phyloP scores from a whole-genome alignment of 2,888 invertebrate genomes.

The Caenorhabditis imperialis region DNA sequence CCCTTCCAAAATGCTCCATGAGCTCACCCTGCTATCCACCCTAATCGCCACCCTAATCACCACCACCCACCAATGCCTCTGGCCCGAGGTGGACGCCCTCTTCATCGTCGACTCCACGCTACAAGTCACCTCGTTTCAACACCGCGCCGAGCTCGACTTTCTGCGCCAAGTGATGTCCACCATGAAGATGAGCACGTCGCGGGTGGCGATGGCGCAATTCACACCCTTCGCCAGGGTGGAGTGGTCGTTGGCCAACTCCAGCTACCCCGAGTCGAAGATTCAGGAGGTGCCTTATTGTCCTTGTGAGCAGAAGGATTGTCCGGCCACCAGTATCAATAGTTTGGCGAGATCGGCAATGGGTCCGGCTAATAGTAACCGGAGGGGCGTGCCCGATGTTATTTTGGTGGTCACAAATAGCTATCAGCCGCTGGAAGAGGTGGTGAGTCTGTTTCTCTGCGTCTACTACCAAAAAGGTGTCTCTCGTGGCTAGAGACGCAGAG shows the following conservation, averaged over 20 bases:
- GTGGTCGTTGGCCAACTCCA: constrained; percentile 47
- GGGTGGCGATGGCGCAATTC: constrained; percentile 71
- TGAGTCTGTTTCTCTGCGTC: constrained; percentile 14
- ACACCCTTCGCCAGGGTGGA: constrained; percentile 68
- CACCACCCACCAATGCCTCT: too few species aligned
- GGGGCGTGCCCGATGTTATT: constrained; percentile 68
- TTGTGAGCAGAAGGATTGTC: constrained; percentile 42
- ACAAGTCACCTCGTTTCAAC: constrained; percentile 65
- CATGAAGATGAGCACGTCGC: constrained; percentile 41
- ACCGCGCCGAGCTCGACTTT: constrained; percentile 60
- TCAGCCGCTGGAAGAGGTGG: constrained; percentile 68
- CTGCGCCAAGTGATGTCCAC: constrained; percentile 51
- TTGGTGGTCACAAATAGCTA: constrained; percentile 67
- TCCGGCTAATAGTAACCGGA: constrained; percentile 68
- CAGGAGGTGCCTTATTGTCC: constrained; percentile 40
- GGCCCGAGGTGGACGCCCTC: constrained; percentile 69
- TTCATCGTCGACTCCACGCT: constrained; percentile 72
- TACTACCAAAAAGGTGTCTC: too few species aligned
- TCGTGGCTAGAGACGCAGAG: neutral
- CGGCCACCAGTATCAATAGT: constrained; percentile 57
- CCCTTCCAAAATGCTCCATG: too few species aligned
- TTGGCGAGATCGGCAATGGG: constrained; percentile 52
- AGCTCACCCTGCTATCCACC: too few species aligned
- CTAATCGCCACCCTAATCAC: too few species aligned
- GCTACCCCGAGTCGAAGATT: constrained; percentile 33